Percentiles rank a stretch among this genome's conserved stretches.
Evolutionary conservation across 2,797 vertebrate species (phyloP).

Genomic region (Enteromius afrohamiltoni): DNA sequence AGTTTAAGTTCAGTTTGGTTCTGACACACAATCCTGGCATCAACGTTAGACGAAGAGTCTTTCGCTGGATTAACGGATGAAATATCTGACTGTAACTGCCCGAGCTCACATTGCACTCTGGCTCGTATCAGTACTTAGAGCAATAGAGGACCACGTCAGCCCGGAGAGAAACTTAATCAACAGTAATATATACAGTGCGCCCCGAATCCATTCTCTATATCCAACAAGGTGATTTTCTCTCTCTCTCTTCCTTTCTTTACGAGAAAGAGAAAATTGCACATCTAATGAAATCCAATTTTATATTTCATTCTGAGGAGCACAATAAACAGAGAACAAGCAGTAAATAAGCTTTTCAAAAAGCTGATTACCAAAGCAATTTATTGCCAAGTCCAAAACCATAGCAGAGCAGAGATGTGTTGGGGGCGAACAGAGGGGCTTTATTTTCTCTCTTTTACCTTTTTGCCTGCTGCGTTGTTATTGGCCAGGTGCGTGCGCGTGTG

Average conservation of each 20-base stretch:
- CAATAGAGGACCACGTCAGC: slow-evolving; percentile 65
- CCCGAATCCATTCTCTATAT: slow-evolving; percentile 71
- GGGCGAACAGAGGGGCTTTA: slow-evolving; percentile 38
- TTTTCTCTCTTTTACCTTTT: slow-evolving; percentile 53
- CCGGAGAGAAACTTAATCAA: slow-evolving; percentile 71
- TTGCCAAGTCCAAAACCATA: slow-evolving; percentile 79
- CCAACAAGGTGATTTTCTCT: slow-evolving; percentile 73
- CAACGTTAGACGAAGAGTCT: slow-evolving; percentile 6
- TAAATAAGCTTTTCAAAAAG: slow-evolving; percentile 88
- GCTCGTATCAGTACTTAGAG: slow-evolving; percentile 60
- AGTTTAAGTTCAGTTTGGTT: slow-evolving; percentile 1
- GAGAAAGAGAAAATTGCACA: slow-evolving; percentile 79
- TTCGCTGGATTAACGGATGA: slow-evolving; percentile 46
- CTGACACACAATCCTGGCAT: slow-evolving; percentile 4
- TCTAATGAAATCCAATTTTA: slow-evolving; percentile 85
- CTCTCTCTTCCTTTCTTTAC: slow-evolving; percentile 69
- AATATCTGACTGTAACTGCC: slow-evolving; percentile 53
- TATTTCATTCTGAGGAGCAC: slow-evolving; percentile 82
- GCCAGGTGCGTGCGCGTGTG: slow-evolving; percentile 39
- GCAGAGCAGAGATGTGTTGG: slow-evolving; percentile 74
- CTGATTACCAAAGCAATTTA: slow-evolving; percentile 87
- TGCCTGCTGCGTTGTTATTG: slow-evolving; percentile 54
- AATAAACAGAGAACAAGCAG: slow-evolving; percentile 85
- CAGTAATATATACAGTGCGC: slow-evolving; percentile 73
- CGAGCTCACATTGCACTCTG: slow-evolving; percentile 58